phyloP scores from a whole-genome alignment of 2,113 vertebrate species.

The Vulpes lagopus region DNA sequence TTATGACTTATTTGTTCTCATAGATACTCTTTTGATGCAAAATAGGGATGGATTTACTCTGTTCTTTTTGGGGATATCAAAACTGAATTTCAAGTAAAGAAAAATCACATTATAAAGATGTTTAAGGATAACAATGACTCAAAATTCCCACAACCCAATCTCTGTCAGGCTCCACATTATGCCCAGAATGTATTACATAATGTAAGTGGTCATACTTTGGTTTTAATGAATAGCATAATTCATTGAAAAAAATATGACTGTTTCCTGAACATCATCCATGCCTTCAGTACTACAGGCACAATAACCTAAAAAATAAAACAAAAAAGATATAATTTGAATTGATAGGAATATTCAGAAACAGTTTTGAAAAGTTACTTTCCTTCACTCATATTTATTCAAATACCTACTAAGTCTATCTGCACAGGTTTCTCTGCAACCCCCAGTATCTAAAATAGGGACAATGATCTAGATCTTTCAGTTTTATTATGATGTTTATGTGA shows the following conservation, averaged over 20 bases:
- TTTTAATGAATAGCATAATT: not conserved
- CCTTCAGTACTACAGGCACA: not conserved
- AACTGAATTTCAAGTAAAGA: not conserved
- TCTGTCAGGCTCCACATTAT: not conserved
- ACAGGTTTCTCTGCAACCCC: not conserved
- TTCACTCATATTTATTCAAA: not conserved
- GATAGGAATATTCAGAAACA: not conserved
- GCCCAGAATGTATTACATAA: not conserved
- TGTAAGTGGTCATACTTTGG: not conserved
- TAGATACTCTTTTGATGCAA: not conserved
- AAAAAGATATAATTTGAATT: not conserved
- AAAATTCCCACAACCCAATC: not conserved
- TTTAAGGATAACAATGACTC: not conserved
- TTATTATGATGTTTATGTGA: not conserved
- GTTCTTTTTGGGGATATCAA: not conserved
- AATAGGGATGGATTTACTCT: not conserved
- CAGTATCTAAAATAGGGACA: not conserved
- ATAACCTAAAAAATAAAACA: not conserved
- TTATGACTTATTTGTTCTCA: not conserved
- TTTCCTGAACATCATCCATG: not conserved
- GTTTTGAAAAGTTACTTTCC: conserved; percentile 13
- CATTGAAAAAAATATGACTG: not conserved
- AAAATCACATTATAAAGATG: not conserved
- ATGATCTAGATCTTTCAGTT: not conserved
- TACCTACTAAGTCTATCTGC: not conserved